Base-by-base conservation (phyloP, 2,797 vertebrate species). In the Platalea minor region DNA sequence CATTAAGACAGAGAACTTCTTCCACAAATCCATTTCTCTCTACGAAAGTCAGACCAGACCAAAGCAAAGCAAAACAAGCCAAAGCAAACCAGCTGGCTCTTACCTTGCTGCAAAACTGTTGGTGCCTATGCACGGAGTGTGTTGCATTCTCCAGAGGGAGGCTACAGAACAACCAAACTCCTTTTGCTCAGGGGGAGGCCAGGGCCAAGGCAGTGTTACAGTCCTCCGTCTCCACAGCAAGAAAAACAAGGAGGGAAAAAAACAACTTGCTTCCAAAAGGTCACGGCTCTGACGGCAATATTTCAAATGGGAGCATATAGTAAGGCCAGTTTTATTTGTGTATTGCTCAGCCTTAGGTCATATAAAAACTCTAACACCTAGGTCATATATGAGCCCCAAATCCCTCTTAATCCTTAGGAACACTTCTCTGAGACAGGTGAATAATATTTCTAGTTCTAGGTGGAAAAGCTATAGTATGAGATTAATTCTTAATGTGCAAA, bases 181-280 rank as follows among this genome's bases (percentile, higher is more conserved):
- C 8, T 39, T 33, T 59, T 1, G 0, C 23, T 90, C 33, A 54
- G 24, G 5, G 5, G 41, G 23, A 50, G 43, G 8, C 7, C 37
- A 75, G 28, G 18, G 9, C 24, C 74, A 54, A 4, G 16, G 24
- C 35, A n/a, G 5, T 18, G 7, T 48, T 85, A 56, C 7, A 85
- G 29, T 2, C 17, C 17, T 70, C n/a, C 65, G 37, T 5, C 19
- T 41, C 23, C 33, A 43, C 2, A 4, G 48, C 4, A 83, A 45
- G 46, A 48, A 85, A 86, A 88, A 60, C 5, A n/a, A 70, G 7
- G 15, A 82, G 6, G 15, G 5, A 45, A 78, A 75, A 46, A 46
- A 51, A 3, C 8, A 45, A 3, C 4, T 28, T 61, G 3, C 3
- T 82, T 91, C 14, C 13, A 54, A 87, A 93, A 45, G 7, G 37